Base-by-base conservation (phyloP, 2,797 vertebrate species). In the Glyptemys insculpta region DNA sequence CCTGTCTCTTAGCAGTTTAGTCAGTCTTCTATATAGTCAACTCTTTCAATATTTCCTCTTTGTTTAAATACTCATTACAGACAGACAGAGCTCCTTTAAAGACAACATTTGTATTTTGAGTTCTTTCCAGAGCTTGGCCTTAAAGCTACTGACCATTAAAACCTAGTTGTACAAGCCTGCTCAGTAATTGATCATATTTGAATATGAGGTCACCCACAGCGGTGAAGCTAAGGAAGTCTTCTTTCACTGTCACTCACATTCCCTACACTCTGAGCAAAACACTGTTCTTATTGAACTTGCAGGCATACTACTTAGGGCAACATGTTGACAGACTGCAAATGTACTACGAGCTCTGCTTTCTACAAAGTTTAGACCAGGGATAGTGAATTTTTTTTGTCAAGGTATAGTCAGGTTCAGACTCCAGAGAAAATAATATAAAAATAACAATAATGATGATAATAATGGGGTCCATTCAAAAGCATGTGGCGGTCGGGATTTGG, bases 201-300 rank as follows among this genome's bases (percentile, higher is more conserved):
- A 8, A 9, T 49, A 37, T 41, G 56, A 83, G 85, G 53, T 89
- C 83, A 79, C 72, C 80, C 87, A 88, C 80, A 89, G 74, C 88
- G 78, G 47, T 53, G 56, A 79, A 21, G 18, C 52, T 14, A 10
- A 68, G 79, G 49, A 53, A 11, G 5, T 14, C 49, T 78, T 57
- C 53, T 91, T 29, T 25, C 56, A 50, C 31, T 87, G 83, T 68
- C 78, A 76, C 62, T 79, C 83, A 54, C 8, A 54, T 34, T 54
- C 16, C 31, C 0, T 0, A 78, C 54, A 15, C 57, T 14, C 2
- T 14, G 62, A 79, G 74, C 19, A 57, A 23, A 8, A 2, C 47
- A 37, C 74, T 81, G 0, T 44, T 31, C 1, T 0, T 1, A 5
- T 1, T 44, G 57, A 57, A 2, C 50, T 25, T 53, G 74, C 65